phyloP scores from a whole-genome alignment of 2,797 vertebrate species.

The Eulemur mongoz region DNA sequence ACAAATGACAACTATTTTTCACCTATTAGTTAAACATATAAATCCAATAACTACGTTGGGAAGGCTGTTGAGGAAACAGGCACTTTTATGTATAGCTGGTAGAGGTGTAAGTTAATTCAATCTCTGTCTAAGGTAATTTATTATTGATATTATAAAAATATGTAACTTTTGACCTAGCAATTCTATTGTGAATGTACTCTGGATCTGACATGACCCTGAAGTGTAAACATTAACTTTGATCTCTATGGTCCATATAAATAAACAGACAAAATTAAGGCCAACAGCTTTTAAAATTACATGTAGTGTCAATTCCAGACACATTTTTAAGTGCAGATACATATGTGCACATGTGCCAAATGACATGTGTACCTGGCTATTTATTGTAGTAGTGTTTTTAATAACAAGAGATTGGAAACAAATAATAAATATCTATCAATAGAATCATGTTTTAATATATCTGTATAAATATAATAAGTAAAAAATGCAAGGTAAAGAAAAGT shows the following conservation, averaged over 20 bases:
- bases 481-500: not conserved
- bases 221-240: not conserved
- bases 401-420: constrained; percentile 49
- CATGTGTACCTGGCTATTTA: not conserved
- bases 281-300: not conserved
- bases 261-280: not conserved
- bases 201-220: not conserved
- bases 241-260: not conserved
- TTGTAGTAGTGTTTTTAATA: not conserved
- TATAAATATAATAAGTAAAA: not conserved
- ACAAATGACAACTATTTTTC: not conserved
- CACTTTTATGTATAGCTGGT: not conserved
- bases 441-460: not conserved
- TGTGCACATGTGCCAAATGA: not conserved
- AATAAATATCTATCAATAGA: constrained; percentile 42
- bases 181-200: not conserved
- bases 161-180: not conserved
- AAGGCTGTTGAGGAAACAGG: not conserved
- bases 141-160: not conserved
- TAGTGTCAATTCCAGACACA: not conserved
- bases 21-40: not conserved
- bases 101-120: not conserved
- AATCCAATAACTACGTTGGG: not conserved
- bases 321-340: not conserved
- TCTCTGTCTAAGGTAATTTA: not conserved